Conservation (phyloP, 2,113 vertebrate genomes). For the Castor canadensis region DNA sequence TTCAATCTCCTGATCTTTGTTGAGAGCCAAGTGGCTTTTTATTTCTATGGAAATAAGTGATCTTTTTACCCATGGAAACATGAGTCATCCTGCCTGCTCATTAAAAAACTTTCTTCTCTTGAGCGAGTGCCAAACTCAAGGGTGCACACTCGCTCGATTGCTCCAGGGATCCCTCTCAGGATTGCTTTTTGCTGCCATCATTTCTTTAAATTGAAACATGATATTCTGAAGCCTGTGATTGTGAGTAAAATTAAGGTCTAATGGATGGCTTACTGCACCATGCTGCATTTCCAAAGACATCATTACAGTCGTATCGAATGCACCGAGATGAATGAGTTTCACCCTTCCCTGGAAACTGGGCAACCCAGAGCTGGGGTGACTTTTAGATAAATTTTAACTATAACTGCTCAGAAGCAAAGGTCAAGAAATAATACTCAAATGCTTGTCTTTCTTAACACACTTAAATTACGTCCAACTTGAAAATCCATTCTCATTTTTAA, state of each 20-base stretch:
- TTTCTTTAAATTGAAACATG: conserved; percentile 44
- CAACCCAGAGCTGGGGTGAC: background rate
- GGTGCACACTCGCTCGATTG: background rate
- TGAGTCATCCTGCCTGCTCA: conserved; percentile 67
- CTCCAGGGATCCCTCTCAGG: background rate
- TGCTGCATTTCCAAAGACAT: background rate
- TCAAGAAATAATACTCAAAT: conserved; percentile 2
- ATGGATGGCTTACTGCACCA: background rate
- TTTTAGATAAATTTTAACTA: background rate
- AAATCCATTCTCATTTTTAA: conserved; percentile 27
- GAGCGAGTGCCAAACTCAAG: conserved; percentile 34
- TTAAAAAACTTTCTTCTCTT: conserved; percentile 51
- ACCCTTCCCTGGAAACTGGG: background rate
- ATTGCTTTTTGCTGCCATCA: background rate
- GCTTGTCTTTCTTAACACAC: conserved; percentile 14
- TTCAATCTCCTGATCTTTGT: conserved; percentile 71
- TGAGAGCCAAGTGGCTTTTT: conserved; percentile 66
- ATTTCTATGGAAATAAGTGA: conserved; percentile 71
- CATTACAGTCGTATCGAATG: background rate
- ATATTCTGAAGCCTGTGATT: conserved; percentile 14
- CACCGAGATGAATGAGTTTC: background rate
- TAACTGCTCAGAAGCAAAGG: conserved; percentile 4
- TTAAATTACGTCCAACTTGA: background rate
- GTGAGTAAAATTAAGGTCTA: conserved; percentile 17
- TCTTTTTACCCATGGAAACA: conserved; percentile 69